Evolutionary conservation across 2,797 vertebrate species (phyloP), one percentile per base, ranked within the genome.

Genomic region (Catostomus latipinnis): DNA sequence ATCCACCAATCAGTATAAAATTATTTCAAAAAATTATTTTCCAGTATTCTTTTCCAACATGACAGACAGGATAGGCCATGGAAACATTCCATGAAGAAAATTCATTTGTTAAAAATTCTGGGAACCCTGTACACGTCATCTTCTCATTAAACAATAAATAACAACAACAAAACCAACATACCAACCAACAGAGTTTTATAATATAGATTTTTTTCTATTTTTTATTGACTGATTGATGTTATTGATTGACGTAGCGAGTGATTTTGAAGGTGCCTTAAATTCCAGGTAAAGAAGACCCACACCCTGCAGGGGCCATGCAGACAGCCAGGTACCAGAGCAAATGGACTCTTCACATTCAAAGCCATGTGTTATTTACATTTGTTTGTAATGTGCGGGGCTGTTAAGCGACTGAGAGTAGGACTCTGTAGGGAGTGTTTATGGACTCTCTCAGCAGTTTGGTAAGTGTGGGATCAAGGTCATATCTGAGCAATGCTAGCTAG

Each of bases 381-480:
- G 87, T 93, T 89, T 90, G 90, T 83, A 73, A 82, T 88, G 88
- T 86, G 82, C 78, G 71, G 80, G 80, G 85, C 83, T 88, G 88
- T 91, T 88, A 89, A 89, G 87, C 86, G 78, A 53, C 81, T 85
- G 85, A 86, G 88, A 81, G 84, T 68, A 67, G 74, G 49, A 22
- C 85, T 90, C 87, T 90, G 89, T 87, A 89, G 87, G 82, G 81
- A 84, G 78, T 80, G 54, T 93, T 93, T 93, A 92, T 89, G 86
- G 90, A 85, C 86, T 90, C 86, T 50, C 71, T 84, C 88, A 86
- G 83, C 87, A 84, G 88, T 88, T 89, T 85, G 85, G 89, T 89
- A 86, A 88, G 89, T 85, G 87, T 82, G 86, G 88, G 87, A 92
- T 86, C 91, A 90, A 90, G 91, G 91, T 93, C 93, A 92, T 87